phyloP scores from a whole-genome alignment of 2,797 vertebrate species.

The Lutjanus argentimaculatus region DNA sequence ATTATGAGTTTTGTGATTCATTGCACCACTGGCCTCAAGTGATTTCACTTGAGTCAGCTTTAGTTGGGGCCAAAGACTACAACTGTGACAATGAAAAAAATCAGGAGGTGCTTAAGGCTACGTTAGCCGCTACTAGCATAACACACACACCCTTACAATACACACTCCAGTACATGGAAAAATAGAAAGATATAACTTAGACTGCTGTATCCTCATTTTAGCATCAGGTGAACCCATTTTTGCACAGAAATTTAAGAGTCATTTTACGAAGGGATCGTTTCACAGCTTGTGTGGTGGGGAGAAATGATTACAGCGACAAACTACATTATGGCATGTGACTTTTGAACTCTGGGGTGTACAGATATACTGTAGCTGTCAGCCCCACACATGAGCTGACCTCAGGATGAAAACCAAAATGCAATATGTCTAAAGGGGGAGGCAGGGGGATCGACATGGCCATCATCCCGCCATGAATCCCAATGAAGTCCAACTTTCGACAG shows the following conservation, averaged over 20 bases:
- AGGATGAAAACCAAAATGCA: slow-evolving; percentile 44
- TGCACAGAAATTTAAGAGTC: background rate
- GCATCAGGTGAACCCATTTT: background rate
- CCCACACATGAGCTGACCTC: slow-evolving; percentile 26
- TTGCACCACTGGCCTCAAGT: too few species aligned
- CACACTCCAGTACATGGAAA: background rate
- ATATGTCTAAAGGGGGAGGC: slow-evolving; percentile 30
- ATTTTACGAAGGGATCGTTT: background rate
- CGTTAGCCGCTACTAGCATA: background rate
- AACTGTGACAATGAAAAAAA: background rate
- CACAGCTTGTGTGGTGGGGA: background rate
- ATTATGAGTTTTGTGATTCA: too few species aligned
- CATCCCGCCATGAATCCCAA: slow-evolving; percentile 66
- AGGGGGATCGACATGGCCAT: slow-evolving; percentile 38
- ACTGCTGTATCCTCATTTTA: background rate
- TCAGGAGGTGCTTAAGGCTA: too few species aligned
- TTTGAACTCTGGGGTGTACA: background rate
- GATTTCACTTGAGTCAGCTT: background rate
- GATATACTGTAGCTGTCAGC: slow-evolving; percentile 14
- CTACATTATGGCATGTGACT: background rate
- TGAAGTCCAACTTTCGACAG: slow-evolving; percentile 77
- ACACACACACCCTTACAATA: too few species aligned
- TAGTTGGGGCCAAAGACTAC: background rate
- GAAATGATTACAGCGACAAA: background rate
- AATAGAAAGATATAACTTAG: background rate